phyloP scores from a whole-genome alignment of 2,888 invertebrate genomes.

The Cynaeus angustus region DNA sequence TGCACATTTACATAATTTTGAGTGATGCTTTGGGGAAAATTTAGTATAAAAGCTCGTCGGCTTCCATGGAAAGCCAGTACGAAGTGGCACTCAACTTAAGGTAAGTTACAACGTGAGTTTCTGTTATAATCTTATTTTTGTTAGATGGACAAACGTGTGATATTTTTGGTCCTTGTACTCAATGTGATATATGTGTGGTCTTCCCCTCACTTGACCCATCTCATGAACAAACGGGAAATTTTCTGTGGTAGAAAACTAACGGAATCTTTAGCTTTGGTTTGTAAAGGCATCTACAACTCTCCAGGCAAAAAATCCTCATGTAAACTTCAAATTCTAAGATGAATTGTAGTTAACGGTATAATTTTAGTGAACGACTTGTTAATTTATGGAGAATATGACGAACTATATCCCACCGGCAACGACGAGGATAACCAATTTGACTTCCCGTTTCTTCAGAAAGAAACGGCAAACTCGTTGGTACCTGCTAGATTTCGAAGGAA shows the following conservation, averaged over 20 bases:
- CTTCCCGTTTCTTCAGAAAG: slow-evolving; percentile 40
- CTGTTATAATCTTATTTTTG: neutral
- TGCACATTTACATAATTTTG: slow-evolving; percentile 38
- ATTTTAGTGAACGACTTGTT: slow-evolving; percentile 33
- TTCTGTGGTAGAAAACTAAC: slow-evolving; percentile 37
- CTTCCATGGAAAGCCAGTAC: neutral
- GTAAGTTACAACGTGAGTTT: neutral
- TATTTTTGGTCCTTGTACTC: slow-evolving; percentile 28
- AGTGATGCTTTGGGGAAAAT: slow-evolving; percentile 21
- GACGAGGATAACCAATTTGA: slow-evolving; percentile 37
- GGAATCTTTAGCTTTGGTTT: slow-evolving; percentile 27
- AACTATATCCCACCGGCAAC: slow-evolving; percentile 10
- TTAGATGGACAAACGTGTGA: slow-evolving; percentile 37
- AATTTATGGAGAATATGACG: slow-evolving; percentile 38
- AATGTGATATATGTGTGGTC: slow-evolving; percentile 33
- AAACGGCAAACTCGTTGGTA: slow-evolving; percentile 26
- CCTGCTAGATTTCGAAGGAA: slow-evolving; percentile 28
- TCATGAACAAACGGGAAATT: slow-evolving; percentile 39
- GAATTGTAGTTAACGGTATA: neutral
- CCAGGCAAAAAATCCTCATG: slow-evolving; percentile 25
- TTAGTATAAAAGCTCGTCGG: neutral
- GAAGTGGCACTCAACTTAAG: neutral
- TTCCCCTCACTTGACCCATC: slow-evolving; percentile 29
- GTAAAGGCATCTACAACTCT: slow-evolving; percentile 43
- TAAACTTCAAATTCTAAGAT: neutral